phyloP scores from a whole-genome alignment of 2,888 invertebrate genomes.

The Plebejus argus region DNA sequence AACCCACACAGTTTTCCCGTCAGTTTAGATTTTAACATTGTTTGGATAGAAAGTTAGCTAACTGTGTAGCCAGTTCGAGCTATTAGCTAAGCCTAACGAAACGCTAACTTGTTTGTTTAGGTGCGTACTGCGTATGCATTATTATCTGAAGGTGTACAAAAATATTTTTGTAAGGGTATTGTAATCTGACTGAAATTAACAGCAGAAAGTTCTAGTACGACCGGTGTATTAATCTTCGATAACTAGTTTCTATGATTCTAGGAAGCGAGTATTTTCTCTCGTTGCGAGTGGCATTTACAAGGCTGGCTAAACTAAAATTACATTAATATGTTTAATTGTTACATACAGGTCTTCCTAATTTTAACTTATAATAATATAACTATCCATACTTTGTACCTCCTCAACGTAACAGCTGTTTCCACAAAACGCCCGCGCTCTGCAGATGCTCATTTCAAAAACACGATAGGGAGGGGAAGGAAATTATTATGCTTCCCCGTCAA shows the following conservation, averaged over 20 bases:
- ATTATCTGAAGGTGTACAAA: neutral
- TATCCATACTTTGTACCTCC: neutral
- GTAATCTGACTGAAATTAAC: neutral
- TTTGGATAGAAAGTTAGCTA: constrained; percentile 12
- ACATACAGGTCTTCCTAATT: neutral
- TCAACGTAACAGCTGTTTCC: neutral
- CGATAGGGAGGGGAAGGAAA: neutral
- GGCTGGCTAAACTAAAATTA: neutral
- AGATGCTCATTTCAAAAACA: constrained; percentile 6
- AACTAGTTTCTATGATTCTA: constrained; percentile 20
- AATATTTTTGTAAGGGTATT: neutral
- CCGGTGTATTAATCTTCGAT: neutral
- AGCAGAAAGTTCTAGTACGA: neutral
- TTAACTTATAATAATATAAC: neutral
- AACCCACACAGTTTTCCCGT: constrained; percentile 16
- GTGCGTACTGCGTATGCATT: neutral
- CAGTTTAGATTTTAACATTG: constrained; percentile 19
- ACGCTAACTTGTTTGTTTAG: constrained; percentile 19
- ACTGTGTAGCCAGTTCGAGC: constrained; percentile 6
- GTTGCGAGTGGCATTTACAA: neutral
- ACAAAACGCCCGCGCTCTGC: neutral
- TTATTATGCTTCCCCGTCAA: neutral
- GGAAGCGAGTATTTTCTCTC: neutral
- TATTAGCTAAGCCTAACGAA: constrained; percentile 21
- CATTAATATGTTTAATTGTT: neutral